A percentile compares a stretch with the other conserved stretches of the same genome.
These are phyloP conservation scores for Synanceia verrucosa DNA, from an alignment of 2,797 vertebrate species.

Conservation along the genomic window DNA sequence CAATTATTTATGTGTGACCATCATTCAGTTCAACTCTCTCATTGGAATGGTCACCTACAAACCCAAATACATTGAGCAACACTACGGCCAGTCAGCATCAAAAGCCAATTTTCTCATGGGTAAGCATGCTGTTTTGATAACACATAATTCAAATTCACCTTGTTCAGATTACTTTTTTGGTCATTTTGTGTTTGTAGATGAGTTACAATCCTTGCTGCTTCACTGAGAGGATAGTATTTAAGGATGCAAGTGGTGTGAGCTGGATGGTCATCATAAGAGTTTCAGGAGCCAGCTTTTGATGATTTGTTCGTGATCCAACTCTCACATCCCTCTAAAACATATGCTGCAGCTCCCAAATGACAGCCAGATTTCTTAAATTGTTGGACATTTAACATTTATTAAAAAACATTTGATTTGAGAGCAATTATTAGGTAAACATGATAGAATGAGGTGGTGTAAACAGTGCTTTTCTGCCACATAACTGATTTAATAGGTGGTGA, in stretches of 20 bases:
- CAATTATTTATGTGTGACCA: constrained; percentile 90
- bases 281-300: constrained; percentile 54
- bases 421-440: background rate
- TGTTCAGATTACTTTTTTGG: background rate
- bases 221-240: constrained; percentile 8
- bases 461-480: background rate
- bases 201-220: constrained; percentile 10
- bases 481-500: background rate
- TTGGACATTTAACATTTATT: background rate
- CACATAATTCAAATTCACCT: constrained; percentile 4
- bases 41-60: constrained; percentile 98
- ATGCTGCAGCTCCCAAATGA: constrained; percentile 19
- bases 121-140: constrained; percentile 61
- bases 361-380: constrained; percentile 1
- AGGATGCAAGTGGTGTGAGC: constrained; percentile 38
- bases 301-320: constrained; percentile 39
- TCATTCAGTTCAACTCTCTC: constrained; percentile 94
- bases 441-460: background rate
- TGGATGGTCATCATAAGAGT: constrained; percentile 39
- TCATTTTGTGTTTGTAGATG: constrained; percentile 9
- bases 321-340: constrained; percentile 28
- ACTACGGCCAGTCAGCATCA: constrained; percentile 92
- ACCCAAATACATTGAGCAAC: constrained; percentile 96
- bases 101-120: constrained; percentile 96
- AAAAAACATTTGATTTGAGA: background rate